Evolutionary conservation across 1,140 invertebrate genomes (phyloP).

Genomic region (Pseudoatta argentina): DNA sequence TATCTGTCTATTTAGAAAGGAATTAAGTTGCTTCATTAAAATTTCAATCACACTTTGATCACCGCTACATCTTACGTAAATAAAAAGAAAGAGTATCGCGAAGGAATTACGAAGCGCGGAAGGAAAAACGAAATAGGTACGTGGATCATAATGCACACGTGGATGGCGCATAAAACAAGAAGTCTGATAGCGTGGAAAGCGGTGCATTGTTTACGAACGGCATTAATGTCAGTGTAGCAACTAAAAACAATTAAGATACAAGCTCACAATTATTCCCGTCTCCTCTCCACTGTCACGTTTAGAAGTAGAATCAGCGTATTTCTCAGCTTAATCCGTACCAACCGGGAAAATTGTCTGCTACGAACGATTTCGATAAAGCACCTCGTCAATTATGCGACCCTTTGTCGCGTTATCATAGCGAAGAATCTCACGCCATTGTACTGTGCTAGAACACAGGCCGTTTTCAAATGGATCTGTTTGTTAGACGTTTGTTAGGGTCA

Average conservation of each 20-base stretch:
- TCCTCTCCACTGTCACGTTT: neutral
- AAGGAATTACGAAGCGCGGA: conserved; percentile 19
- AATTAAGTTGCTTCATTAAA: conserved; percentile 18
- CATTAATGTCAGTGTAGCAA: conserved; percentile 78
- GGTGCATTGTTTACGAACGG: conserved; percentile 80
- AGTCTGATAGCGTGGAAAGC: conserved; percentile 64
- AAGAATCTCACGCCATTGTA: conserved; percentile 18
- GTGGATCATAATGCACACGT: conserved; percentile 19
- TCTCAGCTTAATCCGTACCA: conserved; percentile 25
- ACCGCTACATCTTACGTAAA: neutral
- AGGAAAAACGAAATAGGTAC: conserved; percentile 38
- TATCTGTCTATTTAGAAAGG: neutral
- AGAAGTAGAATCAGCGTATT: conserved; percentile 41
- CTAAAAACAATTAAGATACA: conserved; percentile 81
- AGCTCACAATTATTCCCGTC: conserved; percentile 50
- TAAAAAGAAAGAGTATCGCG: neutral
- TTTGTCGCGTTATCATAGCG: conserved; percentile 9
- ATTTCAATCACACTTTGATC: conserved; percentile 24
- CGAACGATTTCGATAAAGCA: conserved; percentile 57
- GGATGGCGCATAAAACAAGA: conserved; percentile 44
- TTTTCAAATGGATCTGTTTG: conserved; percentile 50
- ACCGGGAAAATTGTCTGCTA: conserved; percentile 34
- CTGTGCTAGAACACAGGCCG: neutral
- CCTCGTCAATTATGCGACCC: conserved; percentile 44
- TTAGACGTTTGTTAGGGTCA: conserved; percentile 21